Conservation (phyloP, 2,888 invertebrate genomes). For the Morpho helenor region DNA sequence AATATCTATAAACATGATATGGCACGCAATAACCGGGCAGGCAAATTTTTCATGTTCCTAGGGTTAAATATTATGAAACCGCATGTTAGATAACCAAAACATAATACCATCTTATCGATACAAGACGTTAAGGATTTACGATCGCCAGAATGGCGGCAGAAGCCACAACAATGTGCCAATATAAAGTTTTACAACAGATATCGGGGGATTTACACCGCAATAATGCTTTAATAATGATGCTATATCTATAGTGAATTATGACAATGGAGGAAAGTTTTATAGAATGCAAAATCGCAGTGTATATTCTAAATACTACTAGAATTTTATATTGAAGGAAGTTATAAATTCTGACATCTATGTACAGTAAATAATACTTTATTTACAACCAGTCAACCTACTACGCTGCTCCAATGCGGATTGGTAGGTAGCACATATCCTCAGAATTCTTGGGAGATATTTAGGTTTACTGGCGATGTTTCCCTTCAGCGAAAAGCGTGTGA, state of each 20-base stretch:
- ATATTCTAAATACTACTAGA: no score
- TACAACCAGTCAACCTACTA: no score
- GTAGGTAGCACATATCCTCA: no score
- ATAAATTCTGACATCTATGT: no score
- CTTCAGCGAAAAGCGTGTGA: no score
- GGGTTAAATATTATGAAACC: constrained; percentile 2
- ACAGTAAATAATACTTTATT: no score
- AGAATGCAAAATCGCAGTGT: background rate
- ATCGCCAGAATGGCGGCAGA: constrained; percentile 52
- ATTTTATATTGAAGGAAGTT: no score
- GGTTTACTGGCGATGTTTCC: no score
- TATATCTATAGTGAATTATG: background rate
- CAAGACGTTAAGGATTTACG: constrained; percentile 57
- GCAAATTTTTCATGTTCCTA: background rate
- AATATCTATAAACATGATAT: background rate
- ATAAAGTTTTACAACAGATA: constrained; percentile 67
- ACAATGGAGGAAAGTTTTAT: background rate
- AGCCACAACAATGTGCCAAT: constrained; percentile 52
- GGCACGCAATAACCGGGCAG: background rate
- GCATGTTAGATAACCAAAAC: constrained; percentile 7
- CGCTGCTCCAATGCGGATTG: no score
- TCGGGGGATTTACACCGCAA: constrained; percentile 51
- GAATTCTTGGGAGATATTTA: no score
- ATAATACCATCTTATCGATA: constrained; percentile 39
- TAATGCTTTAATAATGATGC: constrained; percentile 47